Percentiles rank a stretch among this genome's conserved stretches.
These are phyloP conservation scores for Tinea pellionella DNA, from an alignment of 2,888 invertebrate genomes.

Conservation along the genomic window DNA sequence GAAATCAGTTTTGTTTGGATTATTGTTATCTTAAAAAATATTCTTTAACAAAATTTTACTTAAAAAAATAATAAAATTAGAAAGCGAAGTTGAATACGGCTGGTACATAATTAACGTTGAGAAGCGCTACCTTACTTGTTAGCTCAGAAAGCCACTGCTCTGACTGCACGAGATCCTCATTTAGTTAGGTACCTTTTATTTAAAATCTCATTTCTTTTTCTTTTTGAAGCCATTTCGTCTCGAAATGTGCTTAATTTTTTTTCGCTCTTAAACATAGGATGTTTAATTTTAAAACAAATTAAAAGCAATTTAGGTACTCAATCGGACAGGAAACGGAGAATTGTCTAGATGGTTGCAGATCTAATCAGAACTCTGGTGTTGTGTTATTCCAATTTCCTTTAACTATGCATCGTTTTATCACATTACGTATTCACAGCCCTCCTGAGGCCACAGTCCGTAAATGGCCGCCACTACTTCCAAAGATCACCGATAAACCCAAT, in stretches of 20 bases:
- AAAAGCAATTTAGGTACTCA: not conserved
- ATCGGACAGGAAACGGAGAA: conserved; percentile 7
- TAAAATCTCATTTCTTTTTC: conserved; percentile 2
- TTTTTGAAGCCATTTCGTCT: conserved; percentile 1
- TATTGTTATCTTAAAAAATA: no score
- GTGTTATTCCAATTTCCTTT: conserved; percentile 31
- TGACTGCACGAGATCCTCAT: conserved; percentile 7
- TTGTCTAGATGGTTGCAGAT: conserved; percentile 9
- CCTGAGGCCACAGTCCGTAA: conserved; percentile 30
- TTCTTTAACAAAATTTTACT: not conserved
- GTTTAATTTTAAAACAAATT: conserved; percentile 1
- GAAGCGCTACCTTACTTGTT: not conserved
- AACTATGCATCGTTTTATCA: conserved; percentile 44
- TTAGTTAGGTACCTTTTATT: conserved; percentile 11
- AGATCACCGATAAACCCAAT: conserved; percentile 20
- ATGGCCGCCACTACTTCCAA: conserved; percentile 33
- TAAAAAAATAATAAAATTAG: not conserved
- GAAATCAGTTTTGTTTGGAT: no score
- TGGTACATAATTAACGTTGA: conserved; percentile 9
- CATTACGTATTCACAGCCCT: conserved; percentile 38
- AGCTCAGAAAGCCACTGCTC: not conserved
- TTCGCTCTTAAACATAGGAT: not conserved
- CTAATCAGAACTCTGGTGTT: conserved; percentile 21
- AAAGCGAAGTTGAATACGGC: conserved; percentile 11
- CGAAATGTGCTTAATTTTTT: conserved; percentile 8